Evolutionary conservation across 2,113 vertebrate species (phyloP), one percentile per base, ranked within the genome.

Genomic region (Vulpes lagopus): DNA sequence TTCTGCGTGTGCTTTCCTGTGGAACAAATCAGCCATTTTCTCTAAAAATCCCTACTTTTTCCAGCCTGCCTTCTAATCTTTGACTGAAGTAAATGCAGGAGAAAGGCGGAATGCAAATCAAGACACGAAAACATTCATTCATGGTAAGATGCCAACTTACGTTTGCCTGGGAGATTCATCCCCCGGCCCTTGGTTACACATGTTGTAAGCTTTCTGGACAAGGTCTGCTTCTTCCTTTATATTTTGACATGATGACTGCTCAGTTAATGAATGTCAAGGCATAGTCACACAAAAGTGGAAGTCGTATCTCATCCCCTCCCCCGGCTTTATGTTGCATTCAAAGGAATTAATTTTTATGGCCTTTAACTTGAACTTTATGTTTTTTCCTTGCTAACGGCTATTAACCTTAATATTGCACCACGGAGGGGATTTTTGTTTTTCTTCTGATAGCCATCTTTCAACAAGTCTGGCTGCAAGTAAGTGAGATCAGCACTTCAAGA

Each of bases 381-480:
- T 81, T 81, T 69, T 94, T 97, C 74, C 92, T 78, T 93, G 71
- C 92, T 55, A 67, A 91, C 14, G 95, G 95, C 65, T 98, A 89
- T 96, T 95, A 35, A 27, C 83, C 79, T 83, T 78, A 93, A 97
- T 38, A 92, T 62, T 92, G 87, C 91, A 93, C 62, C 89, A 92
- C 12, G 93, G 71, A 98, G 96, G 19, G 96, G 80, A 79, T 0
- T 98, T 98, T 91, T 97, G 91, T 97, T 98, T 98, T 43, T 49
- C n/a, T 98, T 98, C 90, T 96, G 91, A 95, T 32, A 78, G 62
- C 51, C 94, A 92, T 93, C 78, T 97, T 97, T 98, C 85, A 97
- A 81, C 80, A 97, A 7, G 93, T 88, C 81, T 87, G 60, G 88
- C 96, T 98, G 90, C 49, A 93, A 96, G 89, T 97, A 89, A 98